A percentile compares a stretch with the other conserved stretches of the same genome.
Evolutionary conservation across 2,797 vertebrate genomes (phyloP).

Genomic region (Miichthys miiuy): DNA sequence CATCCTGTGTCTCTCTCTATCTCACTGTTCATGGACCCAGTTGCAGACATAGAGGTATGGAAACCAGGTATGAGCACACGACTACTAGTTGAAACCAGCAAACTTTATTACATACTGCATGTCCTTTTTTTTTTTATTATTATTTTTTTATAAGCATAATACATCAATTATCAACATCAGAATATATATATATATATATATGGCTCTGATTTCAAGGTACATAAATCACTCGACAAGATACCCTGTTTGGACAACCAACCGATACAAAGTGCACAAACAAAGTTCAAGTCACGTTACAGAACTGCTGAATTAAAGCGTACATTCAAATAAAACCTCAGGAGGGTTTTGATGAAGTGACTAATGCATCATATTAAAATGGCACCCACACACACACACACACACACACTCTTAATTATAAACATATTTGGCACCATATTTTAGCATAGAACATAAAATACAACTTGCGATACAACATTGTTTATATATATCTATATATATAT

Average conservation of each 20-base stretch:
- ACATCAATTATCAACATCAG: constrained; percentile 77
- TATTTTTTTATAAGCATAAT: constrained; percentile 25
- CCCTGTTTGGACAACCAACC: constrained; percentile 76
- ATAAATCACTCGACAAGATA: constrained; percentile 77
- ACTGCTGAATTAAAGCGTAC: constrained; percentile 72
- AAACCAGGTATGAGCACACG: no score
- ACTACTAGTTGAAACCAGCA: constrained; percentile 54
- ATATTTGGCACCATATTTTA: constrained; percentile 82
- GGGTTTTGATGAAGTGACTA: constrained; percentile 54
- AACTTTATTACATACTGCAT: constrained; percentile 80
- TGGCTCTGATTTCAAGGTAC: constrained; percentile 78
- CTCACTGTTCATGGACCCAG: no score
- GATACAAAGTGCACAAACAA: constrained; percentile 79
- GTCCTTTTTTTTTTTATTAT: constrained; percentile 35
- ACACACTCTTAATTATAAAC: constrained; percentile 51
- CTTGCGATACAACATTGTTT: constrained; percentile 70
- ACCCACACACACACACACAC: constrained; percentile 15
- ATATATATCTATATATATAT: not conserved
- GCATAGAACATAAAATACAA: constrained; percentile 77
- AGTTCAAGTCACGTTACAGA: constrained; percentile 69
- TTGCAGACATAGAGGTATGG: no score
- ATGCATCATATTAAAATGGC: constrained; percentile 60
- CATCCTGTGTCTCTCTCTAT: no score
- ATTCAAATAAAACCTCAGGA: constrained; percentile 73
- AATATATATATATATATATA: constrained; percentile 74